These are phyloP conservation scores for Nematolebias whitei DNA, from an alignment of 2,113 vertebrate genomes.

Conservation along the genomic window DNA sequence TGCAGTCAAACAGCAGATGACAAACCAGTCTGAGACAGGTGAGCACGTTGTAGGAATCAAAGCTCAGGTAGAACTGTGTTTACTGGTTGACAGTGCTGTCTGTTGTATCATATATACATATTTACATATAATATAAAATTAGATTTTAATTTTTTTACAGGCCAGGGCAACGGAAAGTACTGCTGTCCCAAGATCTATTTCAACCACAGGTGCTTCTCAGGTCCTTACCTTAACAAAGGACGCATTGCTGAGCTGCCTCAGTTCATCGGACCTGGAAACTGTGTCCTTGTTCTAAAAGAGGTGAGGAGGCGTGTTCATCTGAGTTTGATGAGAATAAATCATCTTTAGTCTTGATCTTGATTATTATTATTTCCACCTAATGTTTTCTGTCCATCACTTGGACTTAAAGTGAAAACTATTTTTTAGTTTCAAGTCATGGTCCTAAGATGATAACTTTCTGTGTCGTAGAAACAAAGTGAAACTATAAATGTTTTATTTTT, in stretches of 20 bases:
- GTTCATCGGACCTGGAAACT: constrained; percentile 95
- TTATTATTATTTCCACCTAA: no score
- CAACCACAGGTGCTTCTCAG: constrained; percentile 98
- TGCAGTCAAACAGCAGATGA: constrained; percentile 71
- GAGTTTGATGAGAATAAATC: neutral
- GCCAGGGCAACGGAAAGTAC: constrained; percentile 90
- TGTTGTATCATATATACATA: neutral
- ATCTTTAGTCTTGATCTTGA: neutral
- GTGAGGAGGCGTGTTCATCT: constrained; percentile 68
- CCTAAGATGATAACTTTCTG: no score
- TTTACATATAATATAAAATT: no score
- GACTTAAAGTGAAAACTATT: no score
- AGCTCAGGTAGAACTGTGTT: neutral
- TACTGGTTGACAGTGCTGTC: neutral
- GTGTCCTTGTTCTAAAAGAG: constrained; percentile 96
- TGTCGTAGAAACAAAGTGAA: no score
- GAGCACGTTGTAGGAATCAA: constrained; percentile 25
- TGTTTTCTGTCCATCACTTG: neutral
- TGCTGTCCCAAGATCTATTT: constrained; percentile 98
- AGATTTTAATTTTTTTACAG: constrained; percentile 42
- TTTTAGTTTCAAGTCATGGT: no score
- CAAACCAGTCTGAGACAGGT: constrained; percentile 76
- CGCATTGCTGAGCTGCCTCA: constrained; percentile 97
- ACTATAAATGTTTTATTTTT: no score
- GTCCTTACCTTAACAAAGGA: constrained; percentile 97